Evolutionary conservation across 2,113 vertebrate genomes (phyloP).

Genomic region (Anthoscopus minutus): DNA sequence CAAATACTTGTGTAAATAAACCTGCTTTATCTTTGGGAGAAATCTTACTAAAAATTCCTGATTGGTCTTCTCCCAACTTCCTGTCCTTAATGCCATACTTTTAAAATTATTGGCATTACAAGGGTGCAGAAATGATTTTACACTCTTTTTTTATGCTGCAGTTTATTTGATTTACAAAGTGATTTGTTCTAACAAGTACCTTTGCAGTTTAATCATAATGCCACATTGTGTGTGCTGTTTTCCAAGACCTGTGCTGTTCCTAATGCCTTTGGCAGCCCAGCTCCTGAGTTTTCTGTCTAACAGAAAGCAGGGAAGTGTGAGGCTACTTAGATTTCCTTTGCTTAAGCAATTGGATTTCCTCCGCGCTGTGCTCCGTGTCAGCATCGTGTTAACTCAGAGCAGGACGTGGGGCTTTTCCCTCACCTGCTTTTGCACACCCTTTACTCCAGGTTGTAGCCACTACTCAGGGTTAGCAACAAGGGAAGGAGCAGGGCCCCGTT

Average conservation of each 20-base stretch:
- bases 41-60: slow-evolving; percentile 58
- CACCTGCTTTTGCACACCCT: slow-evolving; percentile 5
- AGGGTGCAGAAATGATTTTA: slow-evolving; percentile 61
- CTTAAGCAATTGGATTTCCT: slow-evolving; percentile 50
- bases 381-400: slow-evolving; percentile 1
- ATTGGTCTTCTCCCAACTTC: slow-evolving; percentile 40
- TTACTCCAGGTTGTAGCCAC: neutral
- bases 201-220: slow-evolving; percentile 67
- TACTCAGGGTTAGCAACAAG: slow-evolving; percentile 45
- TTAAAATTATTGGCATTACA: slow-evolving; percentile 67
- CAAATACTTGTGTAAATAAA: slow-evolving; percentile 70
- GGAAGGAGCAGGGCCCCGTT: slow-evolving; percentile 17
- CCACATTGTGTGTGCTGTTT: slow-evolving; percentile 59
- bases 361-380: slow-evolving; percentile 39
- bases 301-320: neutral
- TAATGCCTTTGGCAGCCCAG: slow-evolving; percentile 54
- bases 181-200: slow-evolving; percentile 72
- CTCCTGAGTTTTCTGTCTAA: neutral
- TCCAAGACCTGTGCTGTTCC: neutral
- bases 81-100: slow-evolving; percentile 53
- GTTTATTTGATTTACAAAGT: slow-evolving; percentile 72
- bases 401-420: slow-evolving; percentile 20
- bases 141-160: slow-evolving; percentile 57
- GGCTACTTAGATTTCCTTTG: slow-evolving; percentile 18
- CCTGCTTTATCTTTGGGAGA: slow-evolving; percentile 59